Evolutionary conservation across 2,797 vertebrate species (phyloP).

Genomic region (Manis crassicaudata): DNA sequence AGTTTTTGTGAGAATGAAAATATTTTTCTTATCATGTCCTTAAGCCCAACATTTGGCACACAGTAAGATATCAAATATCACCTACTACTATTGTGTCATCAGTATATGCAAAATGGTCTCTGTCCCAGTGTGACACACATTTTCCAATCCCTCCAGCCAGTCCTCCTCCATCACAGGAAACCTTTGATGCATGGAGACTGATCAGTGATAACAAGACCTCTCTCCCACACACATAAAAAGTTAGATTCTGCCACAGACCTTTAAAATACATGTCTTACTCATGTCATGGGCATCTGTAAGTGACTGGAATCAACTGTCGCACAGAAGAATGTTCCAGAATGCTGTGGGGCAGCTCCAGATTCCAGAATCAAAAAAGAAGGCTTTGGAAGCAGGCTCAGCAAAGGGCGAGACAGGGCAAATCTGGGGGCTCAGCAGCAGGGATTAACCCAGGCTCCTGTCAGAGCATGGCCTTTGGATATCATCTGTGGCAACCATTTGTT

Average conservation of each 20-base stretch:
- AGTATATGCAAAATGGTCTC: background rate
- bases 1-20: background rate
- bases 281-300: background rate
- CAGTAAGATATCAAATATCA: background rate
- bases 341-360: background rate
- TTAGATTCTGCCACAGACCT: background rate
- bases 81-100: background rate
- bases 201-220: background rate
- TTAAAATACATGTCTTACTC: background rate
- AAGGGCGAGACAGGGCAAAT: background rate
- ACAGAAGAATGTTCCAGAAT: background rate
- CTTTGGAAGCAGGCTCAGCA: background rate
- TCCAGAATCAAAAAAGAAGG: background rate
- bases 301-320: background rate
- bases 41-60: background rate
- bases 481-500: too few species aligned
- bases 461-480: background rate
- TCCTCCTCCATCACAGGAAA: background rate
- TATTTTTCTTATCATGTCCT: background rate
- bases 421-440: too few species aligned
- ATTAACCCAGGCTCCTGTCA: fast-evolving
- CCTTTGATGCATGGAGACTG: background rate
- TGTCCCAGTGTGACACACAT: background rate
- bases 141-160: background rate
- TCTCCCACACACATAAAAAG: background rate